Evolutionary conservation across 2,113 vertebrate genomes (phyloP).

Genomic region (Geothlypis trichas): DNA sequence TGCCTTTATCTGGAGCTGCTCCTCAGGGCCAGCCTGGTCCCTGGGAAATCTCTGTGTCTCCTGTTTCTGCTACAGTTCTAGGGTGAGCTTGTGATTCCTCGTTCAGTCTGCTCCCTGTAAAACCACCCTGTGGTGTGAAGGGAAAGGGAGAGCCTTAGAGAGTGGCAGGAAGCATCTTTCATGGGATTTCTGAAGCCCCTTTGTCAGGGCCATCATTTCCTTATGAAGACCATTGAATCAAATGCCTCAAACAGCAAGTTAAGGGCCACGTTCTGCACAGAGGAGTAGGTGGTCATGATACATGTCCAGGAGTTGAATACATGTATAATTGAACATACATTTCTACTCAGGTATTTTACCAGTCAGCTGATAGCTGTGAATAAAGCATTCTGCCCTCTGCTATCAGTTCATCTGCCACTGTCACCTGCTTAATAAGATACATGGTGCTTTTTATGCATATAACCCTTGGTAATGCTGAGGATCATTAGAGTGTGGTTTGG

Average conservation of each 20-base stretch:
- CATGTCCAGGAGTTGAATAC: not conserved
- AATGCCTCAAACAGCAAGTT: not conserved
- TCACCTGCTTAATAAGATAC: constrained; percentile 23
- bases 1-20: not conserved
- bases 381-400: constrained; percentile 16
- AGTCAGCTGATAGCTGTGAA: constrained; percentile 12
- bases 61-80: not conserved
- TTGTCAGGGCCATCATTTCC: not conserved
- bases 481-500: not conserved
- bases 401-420: constrained; percentile 48
- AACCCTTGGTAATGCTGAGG: constrained; percentile 35
- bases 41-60: not conserved
- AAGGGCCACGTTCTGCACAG: not conserved
- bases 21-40: not conserved
- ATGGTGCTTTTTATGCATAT: constrained; percentile 22
- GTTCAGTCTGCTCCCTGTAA: not conserved
- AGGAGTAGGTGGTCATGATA: not conserved
- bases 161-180: not conserved
- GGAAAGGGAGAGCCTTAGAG: not conserved
- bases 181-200: not conserved
- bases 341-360: constrained; percentile 4
- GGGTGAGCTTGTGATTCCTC: not conserved
- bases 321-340: not conserved
- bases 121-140: not conserved
- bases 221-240: not conserved